Evolutionary conservation across 2,888 invertebrate genomes (phyloP).

Genomic region (Galeopsomyia nigrocyanea): DNA sequence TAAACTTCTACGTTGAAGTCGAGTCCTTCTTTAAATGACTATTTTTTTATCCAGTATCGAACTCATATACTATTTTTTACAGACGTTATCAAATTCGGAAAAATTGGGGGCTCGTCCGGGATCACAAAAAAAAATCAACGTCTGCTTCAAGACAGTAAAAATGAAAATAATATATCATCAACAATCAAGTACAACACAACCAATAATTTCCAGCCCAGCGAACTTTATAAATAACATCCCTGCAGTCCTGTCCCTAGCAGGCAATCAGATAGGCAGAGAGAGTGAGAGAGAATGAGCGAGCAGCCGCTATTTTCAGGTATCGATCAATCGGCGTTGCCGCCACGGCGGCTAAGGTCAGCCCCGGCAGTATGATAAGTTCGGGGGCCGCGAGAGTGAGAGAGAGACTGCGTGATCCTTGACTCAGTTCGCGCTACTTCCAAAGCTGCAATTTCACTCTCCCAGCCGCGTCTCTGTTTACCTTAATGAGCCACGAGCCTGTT

Average conservation of each 20-base stretch:
- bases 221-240: conserved; percentile 31
- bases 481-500: neutral
- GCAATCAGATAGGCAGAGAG: conserved; percentile 12
- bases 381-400: conserved; percentile 42
- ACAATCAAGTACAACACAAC: neutral
- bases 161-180: neutral
- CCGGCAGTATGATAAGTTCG: conserved; percentile 54
- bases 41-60: too few relatives aligned
- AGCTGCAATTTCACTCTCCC: conserved; percentile 1
- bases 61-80: too few relatives aligned
- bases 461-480: neutral
- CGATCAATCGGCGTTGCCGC: conserved; percentile 59
- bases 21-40: too few relatives aligned
- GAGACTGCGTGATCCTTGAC: conserved; percentile 56
- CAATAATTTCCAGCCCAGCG: neutral
- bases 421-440: conserved; percentile 42
- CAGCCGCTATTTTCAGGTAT: conserved; percentile 64
- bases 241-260: too few relatives aligned
- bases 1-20: neutral
- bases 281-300: neutral
- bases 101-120: too few relatives aligned
- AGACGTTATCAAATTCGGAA: too few relatives aligned
- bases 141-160: too few relatives aligned
- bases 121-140: too few relatives aligned
- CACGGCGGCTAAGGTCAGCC: conserved; percentile 61